Evolutionary conservation across 2,113 vertebrate genomes (phyloP).

Genomic region (Psilopsiagon aurifrons): DNA sequence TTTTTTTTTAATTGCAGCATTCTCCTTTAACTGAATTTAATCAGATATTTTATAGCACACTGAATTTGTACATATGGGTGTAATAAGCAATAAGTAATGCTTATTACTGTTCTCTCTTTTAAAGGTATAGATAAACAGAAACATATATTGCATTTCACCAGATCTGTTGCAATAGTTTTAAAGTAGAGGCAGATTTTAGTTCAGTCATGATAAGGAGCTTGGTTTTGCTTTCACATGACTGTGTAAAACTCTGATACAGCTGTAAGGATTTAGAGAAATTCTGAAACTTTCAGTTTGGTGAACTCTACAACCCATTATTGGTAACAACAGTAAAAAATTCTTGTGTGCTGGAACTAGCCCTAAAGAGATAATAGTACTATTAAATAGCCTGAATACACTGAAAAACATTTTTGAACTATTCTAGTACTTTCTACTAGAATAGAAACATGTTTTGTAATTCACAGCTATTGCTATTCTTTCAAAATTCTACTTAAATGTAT

Average conservation of each 20-base stretch:
- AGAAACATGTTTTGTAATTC: background rate
- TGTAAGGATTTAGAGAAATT: background rate
- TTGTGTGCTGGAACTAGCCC: background rate
- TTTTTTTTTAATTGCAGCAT: background rate
- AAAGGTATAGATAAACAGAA: background rate
- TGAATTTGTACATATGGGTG: background rate
- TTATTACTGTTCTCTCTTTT: background rate
- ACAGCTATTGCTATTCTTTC: background rate
- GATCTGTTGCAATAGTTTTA: background rate
- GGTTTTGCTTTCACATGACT: background rate
- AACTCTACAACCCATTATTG: background rate
- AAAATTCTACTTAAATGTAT: background rate
- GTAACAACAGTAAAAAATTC: background rate
- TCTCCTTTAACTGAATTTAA: conserved; percentile 25
- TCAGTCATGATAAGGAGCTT: background rate
- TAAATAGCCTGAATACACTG: background rate
- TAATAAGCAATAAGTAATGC: background rate
- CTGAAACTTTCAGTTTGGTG: background rate
- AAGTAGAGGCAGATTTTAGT: background rate
- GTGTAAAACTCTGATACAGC: background rate
- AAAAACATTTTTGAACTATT: background rate
- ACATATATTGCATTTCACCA: background rate
- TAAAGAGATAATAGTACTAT: background rate
- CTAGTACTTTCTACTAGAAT: background rate
- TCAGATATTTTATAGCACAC: conserved; percentile 1